phyloP scores from a whole-genome alignment of 2,797 vertebrate genomes.

The Sebastes nivosus region DNA sequence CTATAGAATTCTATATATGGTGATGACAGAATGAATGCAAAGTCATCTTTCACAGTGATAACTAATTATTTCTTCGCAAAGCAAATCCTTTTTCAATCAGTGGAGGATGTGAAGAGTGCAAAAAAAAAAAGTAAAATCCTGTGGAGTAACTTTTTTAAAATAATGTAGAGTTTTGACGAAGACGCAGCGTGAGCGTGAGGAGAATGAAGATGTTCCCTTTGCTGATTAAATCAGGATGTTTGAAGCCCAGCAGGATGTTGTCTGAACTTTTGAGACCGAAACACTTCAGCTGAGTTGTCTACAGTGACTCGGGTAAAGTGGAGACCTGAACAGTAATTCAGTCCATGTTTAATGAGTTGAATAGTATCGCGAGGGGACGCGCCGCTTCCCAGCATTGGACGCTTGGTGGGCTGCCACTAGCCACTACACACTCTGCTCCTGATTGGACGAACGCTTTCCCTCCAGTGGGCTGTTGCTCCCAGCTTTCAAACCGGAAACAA shows the following conservation, averaged over 20 bases:
- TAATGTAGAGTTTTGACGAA: not conserved
- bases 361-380: not conserved
- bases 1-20: conserved; percentile 13
- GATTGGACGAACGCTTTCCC: no score
- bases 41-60: not conserved
- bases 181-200: not conserved
- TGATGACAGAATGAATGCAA: not conserved
- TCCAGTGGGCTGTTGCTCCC: no score
- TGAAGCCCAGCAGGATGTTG: not conserved
- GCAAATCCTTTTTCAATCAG: not conserved
- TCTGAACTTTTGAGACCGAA: conserved; percentile 1
- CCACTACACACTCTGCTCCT: no score
- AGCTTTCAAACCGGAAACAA: no score
- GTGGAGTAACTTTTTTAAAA: not conserved
- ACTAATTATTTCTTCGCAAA: not conserved
- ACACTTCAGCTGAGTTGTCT: not conserved
- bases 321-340: not conserved
- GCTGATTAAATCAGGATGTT: not conserved
- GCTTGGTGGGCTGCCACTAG: no score
- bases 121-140: not conserved
- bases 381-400: no score
- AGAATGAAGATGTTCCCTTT: not conserved
- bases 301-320: not conserved
- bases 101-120: not conserved
- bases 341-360: not conserved